Conservation (phyloP, 2,888 invertebrate species). For the Limnephilus rhombicus region DNA sequence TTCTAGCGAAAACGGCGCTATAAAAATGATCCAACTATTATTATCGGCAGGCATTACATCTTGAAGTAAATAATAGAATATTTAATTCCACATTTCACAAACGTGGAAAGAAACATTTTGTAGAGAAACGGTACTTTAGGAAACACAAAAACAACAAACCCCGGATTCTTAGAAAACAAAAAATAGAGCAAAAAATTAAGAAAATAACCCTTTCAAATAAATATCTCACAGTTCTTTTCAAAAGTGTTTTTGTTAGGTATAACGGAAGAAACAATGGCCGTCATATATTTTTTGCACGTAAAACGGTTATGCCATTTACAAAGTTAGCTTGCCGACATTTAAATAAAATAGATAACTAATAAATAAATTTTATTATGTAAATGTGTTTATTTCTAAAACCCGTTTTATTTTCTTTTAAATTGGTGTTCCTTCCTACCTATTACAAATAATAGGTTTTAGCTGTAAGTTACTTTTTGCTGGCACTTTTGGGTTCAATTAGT, state of each 20-base stretch:
- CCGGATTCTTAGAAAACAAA: not conserved
- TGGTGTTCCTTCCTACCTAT: not conserved
- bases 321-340: not conserved
- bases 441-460: not conserved
- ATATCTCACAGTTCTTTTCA: not conserved
- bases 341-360: not conserved
- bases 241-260: not conserved
- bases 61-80: not conserved
- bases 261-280: not conserved
- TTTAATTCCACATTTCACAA: not conserved
- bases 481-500: not conserved
- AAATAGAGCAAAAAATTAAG: conserved; percentile 19
- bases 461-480: not conserved
- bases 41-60: too few species aligned
- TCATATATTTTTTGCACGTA: not conserved
- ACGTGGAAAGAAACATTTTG: not conserved
- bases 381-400: not conserved
- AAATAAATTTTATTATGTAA: not conserved
- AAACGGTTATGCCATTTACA: not conserved
- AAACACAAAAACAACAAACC: not conserved
- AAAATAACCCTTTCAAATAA: conserved; percentile 8
- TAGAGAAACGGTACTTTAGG: not conserved
- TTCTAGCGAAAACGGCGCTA: not conserved
- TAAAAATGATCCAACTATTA: not conserved
- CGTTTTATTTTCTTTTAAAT: not conserved